Conservation (phyloP, 2,113 vertebrate species). For the Cynocephalus volans region DNA sequence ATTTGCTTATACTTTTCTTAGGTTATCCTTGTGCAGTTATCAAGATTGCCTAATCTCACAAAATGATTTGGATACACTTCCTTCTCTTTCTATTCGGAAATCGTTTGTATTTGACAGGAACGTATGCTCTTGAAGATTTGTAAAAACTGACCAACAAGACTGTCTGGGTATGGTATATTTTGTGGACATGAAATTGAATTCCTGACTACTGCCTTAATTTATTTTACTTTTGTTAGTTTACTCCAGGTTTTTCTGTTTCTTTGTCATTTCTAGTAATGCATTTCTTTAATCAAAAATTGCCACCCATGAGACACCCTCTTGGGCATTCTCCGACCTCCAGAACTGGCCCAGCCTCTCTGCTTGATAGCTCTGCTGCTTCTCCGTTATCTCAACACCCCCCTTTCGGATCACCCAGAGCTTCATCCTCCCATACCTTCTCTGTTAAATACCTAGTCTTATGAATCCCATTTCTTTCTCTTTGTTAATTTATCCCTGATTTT, state of each 20-base stretch:
- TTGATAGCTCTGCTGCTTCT: not conserved
- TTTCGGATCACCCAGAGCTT: too few relatives aligned
- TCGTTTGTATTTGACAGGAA: too few relatives aligned
- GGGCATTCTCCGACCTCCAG: not conserved
- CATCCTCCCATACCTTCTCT: fast-evolving
- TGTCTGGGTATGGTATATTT: not conserved
- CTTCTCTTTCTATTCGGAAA: not conserved
- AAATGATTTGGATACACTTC: not conserved
- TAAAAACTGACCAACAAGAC: not conserved
- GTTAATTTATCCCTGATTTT: not conserved
- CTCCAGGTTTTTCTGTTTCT: not conserved
- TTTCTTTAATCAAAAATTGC: not conserved
- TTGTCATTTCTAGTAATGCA: not conserved
- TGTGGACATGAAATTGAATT: not conserved
- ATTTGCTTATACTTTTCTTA: not conserved
- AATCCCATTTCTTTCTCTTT: too few relatives aligned
- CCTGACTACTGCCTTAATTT: not conserved
- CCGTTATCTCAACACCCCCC: too few relatives aligned
- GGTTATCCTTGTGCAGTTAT: not conserved
- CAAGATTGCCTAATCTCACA: not conserved
- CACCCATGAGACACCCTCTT: not conserved
- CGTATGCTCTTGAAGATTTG: not conserved
- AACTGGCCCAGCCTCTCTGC: too few relatives aligned
- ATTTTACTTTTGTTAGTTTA: not conserved
- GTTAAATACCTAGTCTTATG: not conserved